Evolutionary conservation across 2,888 invertebrate genomes (phyloP), one percentile per base, ranked within the genome.

Genomic region (Drosophila pseudotakahashii): DNA sequence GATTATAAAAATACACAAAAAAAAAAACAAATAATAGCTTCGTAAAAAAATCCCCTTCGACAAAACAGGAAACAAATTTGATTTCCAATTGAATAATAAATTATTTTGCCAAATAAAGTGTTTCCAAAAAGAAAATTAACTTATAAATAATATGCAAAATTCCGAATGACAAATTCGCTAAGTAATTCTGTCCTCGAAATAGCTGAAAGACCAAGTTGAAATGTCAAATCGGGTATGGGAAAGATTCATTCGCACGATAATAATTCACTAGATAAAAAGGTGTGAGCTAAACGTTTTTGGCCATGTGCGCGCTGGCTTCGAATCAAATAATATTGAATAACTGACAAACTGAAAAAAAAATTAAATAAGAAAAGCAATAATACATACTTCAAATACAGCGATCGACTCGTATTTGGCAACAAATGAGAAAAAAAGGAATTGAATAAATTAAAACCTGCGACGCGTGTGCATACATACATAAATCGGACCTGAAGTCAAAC

Each of bases 391-490:
- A 84, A 74, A 60, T 75, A 79, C 66, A 69, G 69, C 66, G 69
- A 68, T 68, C 57, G 66, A 67, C 55, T 73, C 69, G 69, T 71
- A 64, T 69, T 64, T 68, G 62, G 63, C 77, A 64, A 68, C 58
- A 73, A 76, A 55, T 52, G 45, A 14, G 48, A 61, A 68, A 74
- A 45, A 58, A 63, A 67, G 75, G 59, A 76, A 80, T 73, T 88
- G 88, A 83, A 86, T 82, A 83, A 83, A 86, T 86, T 88, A 74
- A 73, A 66, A 68, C 68, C 69, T 60, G 51, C 63, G 58, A 78
- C 81, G 83, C 73, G 87, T 88, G 76, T 77, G 76, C 76, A 85
- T 85, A 73, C 66, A 76, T 82, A 39, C 66, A 76, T 82, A 32
- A 45, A 62, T 63, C 61, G 63, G 63, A 30, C 62, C 44, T 23